Conservation (phyloP, 2,113 vertebrate genomes). For the Microtus richardsoni region DNA sequence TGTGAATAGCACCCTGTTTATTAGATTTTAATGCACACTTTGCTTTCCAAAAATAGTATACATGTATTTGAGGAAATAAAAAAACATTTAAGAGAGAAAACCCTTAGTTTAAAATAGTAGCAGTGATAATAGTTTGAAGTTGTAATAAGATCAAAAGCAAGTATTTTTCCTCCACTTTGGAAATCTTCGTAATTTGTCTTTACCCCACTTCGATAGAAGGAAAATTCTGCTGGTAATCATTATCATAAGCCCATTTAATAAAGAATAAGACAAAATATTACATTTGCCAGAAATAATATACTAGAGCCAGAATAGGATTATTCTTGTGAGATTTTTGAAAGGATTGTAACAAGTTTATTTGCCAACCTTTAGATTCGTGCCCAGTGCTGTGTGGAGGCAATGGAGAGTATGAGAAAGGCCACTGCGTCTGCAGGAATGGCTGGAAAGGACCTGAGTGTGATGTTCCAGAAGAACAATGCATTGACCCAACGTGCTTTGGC, state of each 20-base stretch:
- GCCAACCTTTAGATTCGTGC: constrained; percentile 92
- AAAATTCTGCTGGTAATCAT: constrained; percentile 56
- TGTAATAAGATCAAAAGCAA: constrained; percentile 29
- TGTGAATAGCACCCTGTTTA: not conserved
- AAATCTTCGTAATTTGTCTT: constrained; percentile 50
- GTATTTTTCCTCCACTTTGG: not conserved
- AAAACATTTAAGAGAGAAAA: not conserved
- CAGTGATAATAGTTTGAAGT: not conserved
- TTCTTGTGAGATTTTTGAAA: constrained; percentile 69
- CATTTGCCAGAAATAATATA: constrained; percentile 58
- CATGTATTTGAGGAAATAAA: not conserved
- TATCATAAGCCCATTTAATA: constrained; percentile 48
- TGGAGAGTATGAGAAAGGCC: constrained; percentile 96
- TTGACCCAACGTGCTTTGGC: constrained; percentile 97
- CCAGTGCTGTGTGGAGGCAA: constrained; percentile 97
- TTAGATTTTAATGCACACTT: not conserved
- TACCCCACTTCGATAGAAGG: not conserved
- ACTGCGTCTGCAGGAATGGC: constrained; percentile 94
- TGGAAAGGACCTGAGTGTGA: constrained; percentile 98
- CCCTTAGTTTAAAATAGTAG: not conserved
- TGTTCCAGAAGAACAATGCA: constrained; percentile 96
- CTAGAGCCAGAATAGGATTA: constrained; percentile 67
- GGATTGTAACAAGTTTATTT: constrained; percentile 67
- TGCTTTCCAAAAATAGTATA: constrained; percentile 16
- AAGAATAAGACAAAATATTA: constrained; percentile 37